Base-by-base conservation (phyloP, 1,140 invertebrate genomes). In the Pogonognathellus flavescens region DNA sequence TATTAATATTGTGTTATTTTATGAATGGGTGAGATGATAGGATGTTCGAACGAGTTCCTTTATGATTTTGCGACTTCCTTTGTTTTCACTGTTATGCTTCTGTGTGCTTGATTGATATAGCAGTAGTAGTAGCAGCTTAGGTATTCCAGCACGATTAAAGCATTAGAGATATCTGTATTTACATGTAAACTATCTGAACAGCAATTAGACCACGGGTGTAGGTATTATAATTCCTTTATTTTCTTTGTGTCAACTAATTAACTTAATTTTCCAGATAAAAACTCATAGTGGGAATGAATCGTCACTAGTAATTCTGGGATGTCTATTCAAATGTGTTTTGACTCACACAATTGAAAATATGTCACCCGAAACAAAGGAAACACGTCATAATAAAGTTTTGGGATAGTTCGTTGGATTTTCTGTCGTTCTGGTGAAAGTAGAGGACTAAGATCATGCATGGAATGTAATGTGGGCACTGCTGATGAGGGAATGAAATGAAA, bases 401-500 rank as follows among this genome's bases (percentile, higher is more conserved):
- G 25, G 3, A 66, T 1, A 14, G 2, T 14, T 55, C n/a, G n/a
- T n/a, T 55, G 11, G 53, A 53, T 53, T 53, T 53, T 53, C 52
- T 55, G 11, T 55, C 11, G 2, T 60, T 60, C 18, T 18, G 4
- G 18, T 18, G 18, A 20, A n/a, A 22, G 20, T 25, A 0, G 20
- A 66, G 11, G 13, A 25, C n/a, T 66, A 25, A 25, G 60, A 25
- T 20, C 22, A 66, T 66, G 11, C 20, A 49, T 31, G 13, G 31
- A 76, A 31, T 76, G 66, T 31, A 72, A 72, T 72, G 31, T 49
- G 70, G 14, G 41, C 49, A 41, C 70, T 70, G 31, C 66, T 76
- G 70, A 76, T 76, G 31, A 76, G 41, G 62, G 62, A 66, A 76
- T 76, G 70, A 76, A 50, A 76, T 18, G 25, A 50, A 49, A 49